These are phyloP conservation scores for Drosophila trapezifrons DNA, from an alignment of 1,140 invertebrate species.

Conservation along the genomic window DNA sequence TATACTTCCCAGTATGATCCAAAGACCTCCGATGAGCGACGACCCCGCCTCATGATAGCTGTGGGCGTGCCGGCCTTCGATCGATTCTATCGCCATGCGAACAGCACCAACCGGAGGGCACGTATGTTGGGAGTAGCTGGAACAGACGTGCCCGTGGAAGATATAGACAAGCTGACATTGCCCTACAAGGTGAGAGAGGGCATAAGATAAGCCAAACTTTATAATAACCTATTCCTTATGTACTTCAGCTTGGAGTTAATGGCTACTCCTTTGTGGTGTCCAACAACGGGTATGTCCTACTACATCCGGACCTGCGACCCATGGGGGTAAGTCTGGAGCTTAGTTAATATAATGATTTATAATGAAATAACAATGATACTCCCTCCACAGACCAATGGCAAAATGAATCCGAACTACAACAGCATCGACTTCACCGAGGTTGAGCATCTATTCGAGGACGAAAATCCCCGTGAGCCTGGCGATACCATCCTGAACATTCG, in stretches of 20 bases:
- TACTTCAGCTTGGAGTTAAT: constrained; percentile 93
- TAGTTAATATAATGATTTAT: not conserved
- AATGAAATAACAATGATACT: not conserved
- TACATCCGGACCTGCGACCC: constrained; percentile 91
- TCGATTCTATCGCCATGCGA: constrained; percentile 86
- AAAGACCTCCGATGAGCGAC: constrained; percentile 84
- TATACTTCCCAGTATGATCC: constrained; percentile 75
- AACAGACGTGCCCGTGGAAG: constrained; percentile 96
- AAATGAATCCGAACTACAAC: constrained; percentile 96
- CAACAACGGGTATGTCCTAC: constrained; percentile 96
- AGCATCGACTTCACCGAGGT: constrained; percentile 98
- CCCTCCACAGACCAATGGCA: constrained; percentile 85
- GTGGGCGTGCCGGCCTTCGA: constrained; percentile 95
- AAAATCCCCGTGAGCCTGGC: constrained; percentile 84
- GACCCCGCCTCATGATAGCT: constrained; percentile 90
- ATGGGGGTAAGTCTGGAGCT: constrained; percentile 86
- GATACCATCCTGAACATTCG: constrained; percentile 87
- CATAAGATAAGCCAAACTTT: no score
- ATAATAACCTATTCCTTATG: not conserved
- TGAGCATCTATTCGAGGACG: constrained; percentile 91
- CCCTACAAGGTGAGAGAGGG: constrained; percentile 88
- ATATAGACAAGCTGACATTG: constrained; percentile 93
- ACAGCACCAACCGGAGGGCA: constrained; percentile 87
- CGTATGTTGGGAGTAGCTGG: constrained; percentile 95
- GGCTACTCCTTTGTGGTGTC: constrained; percentile 97